Evolutionary conservation across 2,888 invertebrate species (phyloP).

Genomic region (Raillietiella orientalis): DNA sequence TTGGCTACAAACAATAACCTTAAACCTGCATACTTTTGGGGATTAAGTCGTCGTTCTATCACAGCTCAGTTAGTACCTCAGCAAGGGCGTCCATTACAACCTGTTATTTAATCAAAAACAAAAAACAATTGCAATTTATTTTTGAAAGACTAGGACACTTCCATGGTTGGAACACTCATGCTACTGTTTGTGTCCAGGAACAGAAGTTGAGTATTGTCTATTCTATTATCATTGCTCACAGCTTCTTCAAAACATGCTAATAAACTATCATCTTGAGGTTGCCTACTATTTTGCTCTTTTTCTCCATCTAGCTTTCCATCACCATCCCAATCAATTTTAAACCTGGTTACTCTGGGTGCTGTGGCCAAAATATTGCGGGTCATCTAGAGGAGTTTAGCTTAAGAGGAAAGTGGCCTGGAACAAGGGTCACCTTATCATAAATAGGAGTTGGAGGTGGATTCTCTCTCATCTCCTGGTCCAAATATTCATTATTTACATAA

Average conservation of each 20-base stretch:
- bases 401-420: not conserved
- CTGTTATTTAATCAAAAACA: too few species aligned
- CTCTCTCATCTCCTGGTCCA: slow-evolving; percentile 64
- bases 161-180: not conserved
- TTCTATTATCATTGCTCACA: not conserved
- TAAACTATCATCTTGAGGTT: too few species aligned
- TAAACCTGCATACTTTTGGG: slow-evolving; percentile 32
- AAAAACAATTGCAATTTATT: too few species aligned
- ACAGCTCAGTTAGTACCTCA: too few species aligned
- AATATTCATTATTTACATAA: slow-evolving; percentile 92
- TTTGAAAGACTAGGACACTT: slow-evolving; percentile 1
- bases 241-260: not conserved
- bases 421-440: slow-evolving; percentile 44
- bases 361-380: slow-evolving; percentile 49
- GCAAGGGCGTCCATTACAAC: too few species aligned
- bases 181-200: not conserved
- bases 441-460: slow-evolving; percentile 73
- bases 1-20: slow-evolving; percentile 24
- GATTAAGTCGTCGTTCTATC: slow-evolving; percentile 24
- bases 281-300: not conserved
- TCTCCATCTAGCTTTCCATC: not conserved
- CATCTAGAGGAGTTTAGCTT: slow-evolving; percentile 13
- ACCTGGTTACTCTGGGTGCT: slow-evolving; percentile 74
- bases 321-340: slow-evolving; percentile 77
- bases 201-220: not conserved